phyloP scores from a whole-genome alignment of 2,888 invertebrate genomes.

The Marasmarcha lunaedactyla region DNA sequence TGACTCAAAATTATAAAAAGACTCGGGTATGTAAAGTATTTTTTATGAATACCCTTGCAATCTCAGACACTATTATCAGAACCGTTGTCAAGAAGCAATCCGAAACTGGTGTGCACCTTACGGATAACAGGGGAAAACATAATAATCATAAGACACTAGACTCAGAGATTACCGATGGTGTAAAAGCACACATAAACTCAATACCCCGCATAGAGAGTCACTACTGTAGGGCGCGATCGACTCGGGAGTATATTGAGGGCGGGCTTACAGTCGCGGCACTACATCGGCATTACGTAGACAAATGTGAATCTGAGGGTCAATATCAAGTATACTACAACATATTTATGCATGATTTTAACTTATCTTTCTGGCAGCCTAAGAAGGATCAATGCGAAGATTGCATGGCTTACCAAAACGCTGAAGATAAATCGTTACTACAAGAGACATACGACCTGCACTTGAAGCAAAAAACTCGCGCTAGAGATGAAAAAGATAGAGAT shows the following conservation, averaged over 20 bases:
- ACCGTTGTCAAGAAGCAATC: conserved; percentile 14
- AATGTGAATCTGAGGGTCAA: conserved; percentile 13
- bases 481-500: conserved; percentile 14
- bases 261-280: conserved; percentile 18
- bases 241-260: conserved; percentile 16
- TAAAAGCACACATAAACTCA: conserved; percentile 10
- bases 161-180: conserved; percentile 6
- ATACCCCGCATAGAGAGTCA: too few relatives aligned
- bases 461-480: conserved; percentile 14
- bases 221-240: too few relatives aligned
- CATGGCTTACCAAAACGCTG: conserved; percentile 12
- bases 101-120: conserved; percentile 13
- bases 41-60: conserved; percentile 11
- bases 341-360: conserved; percentile 15
- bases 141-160: conserved; percentile 13
- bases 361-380: conserved; percentile 15
- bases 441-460: conserved; percentile 12
- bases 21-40: conserved; percentile 9
- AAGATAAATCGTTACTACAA: conserved; percentile 10
- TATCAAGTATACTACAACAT: conserved; percentile 10
- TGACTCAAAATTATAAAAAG: conserved; percentile 13
- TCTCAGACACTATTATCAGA: conserved; percentile 13
- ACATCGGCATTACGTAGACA: conserved; percentile 14
- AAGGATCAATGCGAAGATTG: conserved; percentile 18
- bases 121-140: conserved; percentile 22